Evolutionary conservation across 2,797 vertebrate species (phyloP).

Genomic region (Xiphorhynchus erythropygius): DNA sequence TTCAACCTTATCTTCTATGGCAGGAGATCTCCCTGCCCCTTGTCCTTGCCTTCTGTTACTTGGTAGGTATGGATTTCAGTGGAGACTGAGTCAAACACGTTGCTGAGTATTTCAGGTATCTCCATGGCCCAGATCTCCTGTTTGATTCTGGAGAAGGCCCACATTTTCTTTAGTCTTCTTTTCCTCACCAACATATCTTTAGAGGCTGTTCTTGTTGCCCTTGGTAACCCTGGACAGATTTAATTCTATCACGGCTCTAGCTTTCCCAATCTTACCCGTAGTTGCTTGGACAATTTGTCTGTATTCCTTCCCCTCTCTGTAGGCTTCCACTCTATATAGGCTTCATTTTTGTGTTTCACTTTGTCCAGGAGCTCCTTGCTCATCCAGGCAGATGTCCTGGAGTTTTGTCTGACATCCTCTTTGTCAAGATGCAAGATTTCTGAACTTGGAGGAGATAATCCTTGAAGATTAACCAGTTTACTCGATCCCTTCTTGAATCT

Average conservation of each 20-base stretch:
- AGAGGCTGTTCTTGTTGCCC: not conserved
- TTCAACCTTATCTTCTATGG: not conserved
- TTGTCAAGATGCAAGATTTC: not conserved
- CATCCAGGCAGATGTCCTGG: not conserved
- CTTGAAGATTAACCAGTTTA: not conserved
- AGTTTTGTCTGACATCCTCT: not conserved
- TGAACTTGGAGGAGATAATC: not conserved
- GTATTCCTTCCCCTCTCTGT: not conserved
- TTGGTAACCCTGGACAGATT: not conserved
- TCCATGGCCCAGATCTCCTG: not conserved
- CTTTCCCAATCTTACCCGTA: not conserved
- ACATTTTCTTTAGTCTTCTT: not conserved
- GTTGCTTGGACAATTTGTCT: not conserved
- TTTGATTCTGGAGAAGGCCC: not conserved
- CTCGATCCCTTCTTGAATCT: not conserved
- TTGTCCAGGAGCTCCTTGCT: not conserved
- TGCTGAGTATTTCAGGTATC: not conserved
- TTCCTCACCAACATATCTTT: not conserved
- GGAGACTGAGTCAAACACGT: not conserved
- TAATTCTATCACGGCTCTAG: not conserved
- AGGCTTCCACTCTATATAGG: not conserved
- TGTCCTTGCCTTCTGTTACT: fast-evolving
- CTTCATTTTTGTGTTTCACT: not conserved
- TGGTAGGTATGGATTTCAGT: fast-evolving
- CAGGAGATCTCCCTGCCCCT: not conserved